These are phyloP conservation scores for Platycnemis pennipes DNA, from an alignment of 2,888 invertebrate genomes.

Conservation along the genomic window DNA sequence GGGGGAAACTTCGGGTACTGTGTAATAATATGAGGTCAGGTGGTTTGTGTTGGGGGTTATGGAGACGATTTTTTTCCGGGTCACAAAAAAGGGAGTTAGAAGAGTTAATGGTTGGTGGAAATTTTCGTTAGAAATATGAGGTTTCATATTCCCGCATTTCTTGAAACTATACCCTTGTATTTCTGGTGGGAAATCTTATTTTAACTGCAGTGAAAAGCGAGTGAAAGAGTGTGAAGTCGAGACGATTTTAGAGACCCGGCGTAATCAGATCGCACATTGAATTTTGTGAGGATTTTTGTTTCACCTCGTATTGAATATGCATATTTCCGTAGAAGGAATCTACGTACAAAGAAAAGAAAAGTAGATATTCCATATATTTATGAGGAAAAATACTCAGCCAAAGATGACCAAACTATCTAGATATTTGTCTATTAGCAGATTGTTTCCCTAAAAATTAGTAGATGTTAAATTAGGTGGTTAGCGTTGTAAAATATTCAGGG, in stretches of 20 bases:
- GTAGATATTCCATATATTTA: too few species aligned
- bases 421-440: too few species aligned
- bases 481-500: too few species aligned
- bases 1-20: not conserved
- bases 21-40: constrained; percentile 42
- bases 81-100: constrained; percentile 18
- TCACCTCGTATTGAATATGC: too few species aligned
- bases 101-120: constrained; percentile 22
- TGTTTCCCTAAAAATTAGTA: too few species aligned
- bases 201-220: not conserved
- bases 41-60: constrained; percentile 7
- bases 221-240: not conserved
- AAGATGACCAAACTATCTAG: too few species aligned
- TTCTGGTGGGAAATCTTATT: constrained; percentile 18
- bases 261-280: too few species aligned
- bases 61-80: constrained; percentile 8
- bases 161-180: not conserved
- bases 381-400: too few species aligned
- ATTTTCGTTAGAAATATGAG: constrained; percentile 16
- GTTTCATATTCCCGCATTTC: not conserved
- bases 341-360: too few species aligned
- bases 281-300: too few species aligned
- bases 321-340: too few species aligned
- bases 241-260: not conserved
- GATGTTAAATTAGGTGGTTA: too few species aligned